Conservation (phyloP, 2,888 invertebrate genomes). For the Clitarchus hookeri region DNA sequence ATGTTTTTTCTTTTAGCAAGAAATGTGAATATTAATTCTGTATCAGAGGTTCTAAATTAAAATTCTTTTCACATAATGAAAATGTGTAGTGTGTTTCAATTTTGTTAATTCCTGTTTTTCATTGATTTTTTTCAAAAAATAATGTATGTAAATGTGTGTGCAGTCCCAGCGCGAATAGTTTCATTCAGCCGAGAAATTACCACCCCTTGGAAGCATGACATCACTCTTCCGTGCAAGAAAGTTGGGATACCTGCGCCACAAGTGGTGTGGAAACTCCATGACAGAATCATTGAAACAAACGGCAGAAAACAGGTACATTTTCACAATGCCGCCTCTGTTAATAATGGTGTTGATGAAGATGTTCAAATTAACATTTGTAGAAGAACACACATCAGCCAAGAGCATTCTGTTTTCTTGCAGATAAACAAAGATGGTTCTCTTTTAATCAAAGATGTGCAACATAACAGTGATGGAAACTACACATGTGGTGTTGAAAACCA, state of each 20-base stretch:
- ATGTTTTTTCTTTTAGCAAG: too few relatives aligned
- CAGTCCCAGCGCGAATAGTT: slow-evolving; percentile 85
- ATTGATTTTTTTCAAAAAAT: neutral
- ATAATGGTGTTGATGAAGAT: slow-evolving; percentile 8
- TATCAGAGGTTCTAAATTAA: too few relatives aligned
- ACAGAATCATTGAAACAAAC: slow-evolving; percentile 72
- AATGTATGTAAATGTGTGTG: neutral
- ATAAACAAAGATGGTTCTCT: slow-evolving; percentile 66
- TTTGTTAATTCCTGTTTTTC: neutral
- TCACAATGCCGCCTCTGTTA: neutral
- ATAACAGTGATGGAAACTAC: slow-evolving; percentile 86
- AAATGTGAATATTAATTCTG: too few relatives aligned
- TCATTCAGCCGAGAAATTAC: slow-evolving; percentile 81
- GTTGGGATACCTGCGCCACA: slow-evolving; percentile 82
- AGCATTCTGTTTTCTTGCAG: slow-evolving; percentile 41
- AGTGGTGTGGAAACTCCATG: slow-evolving; percentile 79
- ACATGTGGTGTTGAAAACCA: slow-evolving; percentile 85
- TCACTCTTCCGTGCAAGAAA: slow-evolving; percentile 79
- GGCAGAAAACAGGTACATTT: slow-evolving; percentile 42
- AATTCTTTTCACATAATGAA: too few relatives aligned
- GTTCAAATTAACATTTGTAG: neutral
- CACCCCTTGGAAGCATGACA: slow-evolving; percentile 86
- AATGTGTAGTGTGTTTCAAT: too few relatives aligned
- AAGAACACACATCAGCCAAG: slow-evolving; percentile 49
- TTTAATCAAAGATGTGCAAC: slow-evolving; percentile 75